These are phyloP conservation scores for Centropyge bicolor DNA, from an alignment of 2,797 vertebrate genomes.

Conservation along the genomic window DNA sequence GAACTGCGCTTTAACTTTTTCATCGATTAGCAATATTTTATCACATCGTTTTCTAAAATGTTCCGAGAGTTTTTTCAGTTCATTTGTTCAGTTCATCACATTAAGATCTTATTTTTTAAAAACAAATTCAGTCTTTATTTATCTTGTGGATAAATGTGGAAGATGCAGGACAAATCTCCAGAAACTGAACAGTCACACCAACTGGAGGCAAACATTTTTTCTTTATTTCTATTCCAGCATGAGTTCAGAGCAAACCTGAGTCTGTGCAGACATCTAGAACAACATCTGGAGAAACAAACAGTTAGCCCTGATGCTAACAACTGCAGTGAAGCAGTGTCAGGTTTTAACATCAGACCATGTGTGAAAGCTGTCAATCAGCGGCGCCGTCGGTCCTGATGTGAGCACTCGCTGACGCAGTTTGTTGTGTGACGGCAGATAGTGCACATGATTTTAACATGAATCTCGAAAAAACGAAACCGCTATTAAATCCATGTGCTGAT, in stretches of 20 bases:
- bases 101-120: too few relatives aligned
- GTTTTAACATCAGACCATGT: neutral
- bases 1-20: too few relatives aligned
- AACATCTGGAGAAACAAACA: neutral
- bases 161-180: neutral
- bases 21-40: neutral
- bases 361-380: neutral
- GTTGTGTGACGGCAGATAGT: neutral
- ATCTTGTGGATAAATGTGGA: too few relatives aligned
- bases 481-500: conserved; percentile 8
- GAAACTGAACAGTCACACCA: neutral
- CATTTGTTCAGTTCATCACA: neutral
- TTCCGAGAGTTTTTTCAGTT: neutral
- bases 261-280: neutral
- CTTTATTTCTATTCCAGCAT: neutral
- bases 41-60: neutral
- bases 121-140: too few relatives aligned
- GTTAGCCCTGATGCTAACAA: neutral
- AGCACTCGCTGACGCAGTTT: neutral
- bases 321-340: neutral
- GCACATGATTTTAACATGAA: neutral
- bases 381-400: neutral
- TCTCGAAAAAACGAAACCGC: neutral
- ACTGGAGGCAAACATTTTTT: too few relatives aligned
- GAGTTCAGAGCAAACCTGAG: neutral